phyloP scores from a whole-genome alignment of 1,140 invertebrate genomes.

The Lithobius niger region DNA sequence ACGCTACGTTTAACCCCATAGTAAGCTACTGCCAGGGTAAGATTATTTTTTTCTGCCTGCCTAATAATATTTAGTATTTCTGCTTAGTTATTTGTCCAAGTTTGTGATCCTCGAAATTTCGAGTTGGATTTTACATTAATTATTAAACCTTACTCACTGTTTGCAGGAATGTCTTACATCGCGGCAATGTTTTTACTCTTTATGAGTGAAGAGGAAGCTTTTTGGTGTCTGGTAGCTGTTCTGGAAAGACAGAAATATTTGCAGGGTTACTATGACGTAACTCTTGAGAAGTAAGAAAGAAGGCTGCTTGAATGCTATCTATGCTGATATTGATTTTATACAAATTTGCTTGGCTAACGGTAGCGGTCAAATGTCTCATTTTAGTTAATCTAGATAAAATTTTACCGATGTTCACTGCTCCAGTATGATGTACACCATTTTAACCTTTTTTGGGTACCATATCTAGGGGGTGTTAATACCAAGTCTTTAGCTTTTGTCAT shows the following conservation, averaged over 20 bases:
- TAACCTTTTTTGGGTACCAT: too few species aligned
- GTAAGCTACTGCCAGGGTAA: constrained; percentile 18
- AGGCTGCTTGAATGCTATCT: neutral
- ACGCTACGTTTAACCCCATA: constrained; percentile 13
- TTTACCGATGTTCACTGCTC: too few species aligned
- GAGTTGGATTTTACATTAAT: too few species aligned
- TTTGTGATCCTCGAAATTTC: too few species aligned
- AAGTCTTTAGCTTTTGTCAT: too few species aligned
- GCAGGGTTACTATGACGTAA: constrained; percentile 14
- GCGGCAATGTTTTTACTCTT: constrained; percentile 14
- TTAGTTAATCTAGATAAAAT: neutral
- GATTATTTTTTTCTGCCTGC: too few species aligned
- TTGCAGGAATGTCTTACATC: constrained; percentile 16
- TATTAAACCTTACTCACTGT: too few species aligned
- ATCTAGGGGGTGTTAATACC: too few species aligned
- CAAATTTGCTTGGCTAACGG: neutral
- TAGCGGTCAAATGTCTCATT: neutral
- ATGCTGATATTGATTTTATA: neutral
- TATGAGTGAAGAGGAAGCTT: constrained; percentile 13
- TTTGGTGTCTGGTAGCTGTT: constrained; percentile 17
- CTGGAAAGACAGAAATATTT: constrained; percentile 17
- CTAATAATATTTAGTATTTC: too few species aligned
- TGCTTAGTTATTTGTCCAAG: too few species aligned
- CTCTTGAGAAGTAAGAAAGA: constrained; percentile 12
- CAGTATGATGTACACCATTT: too few species aligned